Conservation (phyloP, 2,113 vertebrate species). For the Phocoena sinus region DNA sequence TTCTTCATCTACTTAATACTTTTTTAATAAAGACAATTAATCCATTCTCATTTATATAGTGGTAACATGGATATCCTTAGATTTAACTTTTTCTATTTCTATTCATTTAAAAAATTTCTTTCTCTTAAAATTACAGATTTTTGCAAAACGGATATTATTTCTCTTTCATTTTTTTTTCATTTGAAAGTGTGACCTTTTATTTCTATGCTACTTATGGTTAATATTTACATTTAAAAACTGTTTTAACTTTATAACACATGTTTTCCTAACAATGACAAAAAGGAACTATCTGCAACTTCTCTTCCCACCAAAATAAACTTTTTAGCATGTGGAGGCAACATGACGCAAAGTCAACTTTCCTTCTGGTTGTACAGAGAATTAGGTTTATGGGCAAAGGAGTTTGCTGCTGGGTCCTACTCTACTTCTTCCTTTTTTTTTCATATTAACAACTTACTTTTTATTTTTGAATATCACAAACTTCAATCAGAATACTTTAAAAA, state of each 20-base stretch:
- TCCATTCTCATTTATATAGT: not conserved
- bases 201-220: not conserved
- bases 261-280: not conserved
- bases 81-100: not conserved
- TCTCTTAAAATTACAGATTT: not conserved
- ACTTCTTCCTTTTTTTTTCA: not conserved
- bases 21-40: not conserved
- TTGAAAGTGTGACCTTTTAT: not conserved
- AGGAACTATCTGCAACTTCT: not conserved
- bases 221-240: not conserved
- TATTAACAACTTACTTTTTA: conserved; percentile 63
- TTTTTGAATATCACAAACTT: conserved; percentile 71
- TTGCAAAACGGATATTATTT: not conserved
- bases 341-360: not conserved
- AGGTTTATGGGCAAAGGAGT: not conserved
- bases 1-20: not conserved
- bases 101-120: not conserved
- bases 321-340: not conserved
- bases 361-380: not conserved
- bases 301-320: not conserved
- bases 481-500: conserved; percentile 69
- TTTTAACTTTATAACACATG: not conserved
- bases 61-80: not conserved
- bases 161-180: not conserved
- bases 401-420: not conserved